Conservation (phyloP, 2,888 invertebrate genomes). For the Diaperis boleti region DNA sequence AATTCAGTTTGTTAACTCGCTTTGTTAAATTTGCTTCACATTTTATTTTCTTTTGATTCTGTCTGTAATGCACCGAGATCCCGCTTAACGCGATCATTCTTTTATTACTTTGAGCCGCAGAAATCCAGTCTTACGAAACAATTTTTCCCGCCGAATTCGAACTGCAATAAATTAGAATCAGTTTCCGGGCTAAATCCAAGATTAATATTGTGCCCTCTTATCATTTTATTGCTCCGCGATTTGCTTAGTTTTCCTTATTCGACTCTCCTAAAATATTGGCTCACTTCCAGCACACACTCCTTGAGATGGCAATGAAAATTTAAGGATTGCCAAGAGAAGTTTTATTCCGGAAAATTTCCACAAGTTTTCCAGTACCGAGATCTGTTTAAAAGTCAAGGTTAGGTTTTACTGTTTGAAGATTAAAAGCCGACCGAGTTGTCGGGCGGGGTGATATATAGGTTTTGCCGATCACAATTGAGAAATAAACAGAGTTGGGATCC, state of each 20-base stretch:
- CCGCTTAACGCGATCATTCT: not conserved
- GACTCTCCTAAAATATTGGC: slow-evolving; percentile 26
- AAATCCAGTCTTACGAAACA: slow-evolving; percentile 1
- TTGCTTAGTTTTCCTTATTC: slow-evolving; percentile 34
- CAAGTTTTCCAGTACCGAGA: not conserved
- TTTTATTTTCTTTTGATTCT: no score
- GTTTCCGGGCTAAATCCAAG: slow-evolving; percentile 8
- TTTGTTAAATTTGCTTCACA: no score
- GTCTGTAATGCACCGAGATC: not conserved
- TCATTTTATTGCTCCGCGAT: slow-evolving; percentile 35
- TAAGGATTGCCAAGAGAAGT: slow-evolving; percentile 4
- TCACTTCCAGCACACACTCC: slow-evolving; percentile 19
- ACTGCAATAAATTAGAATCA: slow-evolving; percentile 28
- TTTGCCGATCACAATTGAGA: no score
- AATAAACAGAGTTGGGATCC: no score
- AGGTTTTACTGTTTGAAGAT: not conserved
- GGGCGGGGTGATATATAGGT: no score
- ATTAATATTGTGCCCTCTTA: slow-evolving; percentile 34
- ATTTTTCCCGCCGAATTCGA: slow-evolving; percentile 4
- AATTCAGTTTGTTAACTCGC: no score
- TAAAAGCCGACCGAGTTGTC: no score
- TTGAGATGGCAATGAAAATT: slow-evolving; percentile 24
- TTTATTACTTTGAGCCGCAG: not conserved
- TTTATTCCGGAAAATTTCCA: slow-evolving; percentile 4
- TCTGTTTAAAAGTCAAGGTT: not conserved